These are phyloP conservation scores for Narcine bancroftii DNA, from an alignment of 2,113 vertebrate genomes.

Conservation along the genomic window DNA sequence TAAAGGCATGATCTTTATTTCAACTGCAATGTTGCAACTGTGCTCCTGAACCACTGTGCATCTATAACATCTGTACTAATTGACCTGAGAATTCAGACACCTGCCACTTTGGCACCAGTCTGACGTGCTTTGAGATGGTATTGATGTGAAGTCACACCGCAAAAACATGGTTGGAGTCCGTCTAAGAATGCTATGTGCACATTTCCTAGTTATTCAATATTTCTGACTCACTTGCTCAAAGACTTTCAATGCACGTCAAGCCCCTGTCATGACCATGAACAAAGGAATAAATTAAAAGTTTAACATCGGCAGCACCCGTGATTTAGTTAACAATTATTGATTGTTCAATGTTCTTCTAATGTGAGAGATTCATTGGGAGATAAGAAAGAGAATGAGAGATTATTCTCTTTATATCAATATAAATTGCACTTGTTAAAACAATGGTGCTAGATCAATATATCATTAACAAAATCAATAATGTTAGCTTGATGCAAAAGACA, in stretches of 20 bases:
- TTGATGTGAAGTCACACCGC: neutral
- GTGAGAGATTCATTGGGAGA: neutral
- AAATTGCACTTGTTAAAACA: slow-evolving; percentile 13
- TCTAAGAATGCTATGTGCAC: neutral
- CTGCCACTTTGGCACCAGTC: neutral
- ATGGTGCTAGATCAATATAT: neutral
- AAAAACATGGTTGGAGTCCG: neutral
- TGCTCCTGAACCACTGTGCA: neutral
- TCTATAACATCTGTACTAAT: no score
- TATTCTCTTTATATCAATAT: neutral
- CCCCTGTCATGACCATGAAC: neutral
- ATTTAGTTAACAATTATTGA: neutral
- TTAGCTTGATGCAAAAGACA: neutral
- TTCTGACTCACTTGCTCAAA: neutral
- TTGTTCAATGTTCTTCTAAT: neutral
- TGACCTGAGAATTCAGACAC: neutral
- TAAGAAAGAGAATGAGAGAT: neutral
- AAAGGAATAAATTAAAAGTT: neutral
- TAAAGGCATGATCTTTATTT: neutral
- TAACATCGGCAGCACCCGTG: neutral
- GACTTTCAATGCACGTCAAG: neutral
- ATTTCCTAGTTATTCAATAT: neutral
- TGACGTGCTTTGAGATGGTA: neutral
- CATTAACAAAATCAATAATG: neutral
- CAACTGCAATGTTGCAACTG: neutral